Evolutionary conservation across 2,113 vertebrate species (phyloP).

Genomic region (Esox niger): DNA sequence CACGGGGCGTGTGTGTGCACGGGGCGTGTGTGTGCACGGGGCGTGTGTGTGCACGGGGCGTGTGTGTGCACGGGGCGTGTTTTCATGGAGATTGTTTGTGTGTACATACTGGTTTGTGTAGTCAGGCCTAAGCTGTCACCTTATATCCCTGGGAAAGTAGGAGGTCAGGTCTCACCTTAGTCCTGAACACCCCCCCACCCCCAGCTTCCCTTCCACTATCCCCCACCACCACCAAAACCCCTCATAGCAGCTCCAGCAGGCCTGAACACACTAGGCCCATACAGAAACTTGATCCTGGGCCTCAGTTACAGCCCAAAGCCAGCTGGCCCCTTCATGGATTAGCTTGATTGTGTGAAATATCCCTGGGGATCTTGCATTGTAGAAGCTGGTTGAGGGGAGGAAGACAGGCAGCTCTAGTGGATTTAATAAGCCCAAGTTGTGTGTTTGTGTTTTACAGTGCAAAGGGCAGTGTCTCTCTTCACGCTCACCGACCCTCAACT

Average conservation of each 20-base stretch:
- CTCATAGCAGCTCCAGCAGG: conserved; percentile 9
- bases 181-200: no score
- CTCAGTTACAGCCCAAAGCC: conserved; percentile 10
- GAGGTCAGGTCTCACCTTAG: no score
- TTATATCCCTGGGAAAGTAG: no score
- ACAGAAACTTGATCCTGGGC: conserved; percentile 24
- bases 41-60: no score
- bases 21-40: conserved; percentile 64
- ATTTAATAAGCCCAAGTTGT: no score
- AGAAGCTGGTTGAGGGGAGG: background rate
- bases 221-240: conserved; percentile 7
- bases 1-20: background rate
- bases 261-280: no score
- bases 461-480: conserved; percentile 86
- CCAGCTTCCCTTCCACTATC: no score
- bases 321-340: background rate
- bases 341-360: background rate
- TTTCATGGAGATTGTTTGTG: no score
- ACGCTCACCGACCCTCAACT: conserved; percentile 77
- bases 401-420: background rate
- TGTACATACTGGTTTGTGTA: no score
- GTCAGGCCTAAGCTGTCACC: no score
- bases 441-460: conserved; percentile 71
- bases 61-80: background rate
- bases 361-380: background rate